Percentiles rank a stretch among this genome's conserved stretches.
Evolutionary conservation across 2,888 invertebrate species (phyloP).

Genomic region (Epinotia demarniana): DNA sequence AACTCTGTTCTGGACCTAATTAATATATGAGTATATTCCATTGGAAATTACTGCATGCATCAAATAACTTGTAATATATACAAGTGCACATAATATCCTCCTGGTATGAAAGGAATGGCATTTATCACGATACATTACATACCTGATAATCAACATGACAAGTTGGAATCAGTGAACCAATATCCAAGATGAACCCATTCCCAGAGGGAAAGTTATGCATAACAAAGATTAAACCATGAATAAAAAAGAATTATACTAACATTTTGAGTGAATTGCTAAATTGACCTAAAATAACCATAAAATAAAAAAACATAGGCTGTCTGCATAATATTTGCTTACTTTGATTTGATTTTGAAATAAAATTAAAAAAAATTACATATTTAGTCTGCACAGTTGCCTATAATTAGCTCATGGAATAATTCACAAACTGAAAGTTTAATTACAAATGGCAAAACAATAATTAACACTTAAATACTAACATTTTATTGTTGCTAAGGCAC

Average conservation of each 20-base stretch:
- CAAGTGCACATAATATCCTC: neutral
- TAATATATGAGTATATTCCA: no score
- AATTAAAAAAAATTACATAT: neutral
- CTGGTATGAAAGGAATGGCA: neutral
- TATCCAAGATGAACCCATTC: neutral
- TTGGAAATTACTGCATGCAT: no score
- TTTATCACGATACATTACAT: neutral
- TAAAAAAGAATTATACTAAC: neutral
- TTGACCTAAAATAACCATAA: neutral
- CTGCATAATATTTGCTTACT: neutral
- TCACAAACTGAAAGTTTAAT: neutral
- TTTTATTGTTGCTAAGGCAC: neutral
- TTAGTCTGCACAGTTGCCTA: neutral
- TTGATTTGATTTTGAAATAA: neutral
- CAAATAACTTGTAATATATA: neutral
- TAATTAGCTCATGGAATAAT: neutral
- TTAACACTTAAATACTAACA: slow-evolving; percentile 8
- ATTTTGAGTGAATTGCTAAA: neutral
- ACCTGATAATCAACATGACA: neutral
- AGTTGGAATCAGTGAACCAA: neutral
- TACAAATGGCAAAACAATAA: neutral
- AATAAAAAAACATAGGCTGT: neutral
- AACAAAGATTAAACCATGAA: neutral
- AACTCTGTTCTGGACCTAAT: no score
- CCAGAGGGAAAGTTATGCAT: neutral